Base-by-base conservation (phyloP, 2,888 invertebrate genomes). In the Drosophila buzzatii region DNA sequence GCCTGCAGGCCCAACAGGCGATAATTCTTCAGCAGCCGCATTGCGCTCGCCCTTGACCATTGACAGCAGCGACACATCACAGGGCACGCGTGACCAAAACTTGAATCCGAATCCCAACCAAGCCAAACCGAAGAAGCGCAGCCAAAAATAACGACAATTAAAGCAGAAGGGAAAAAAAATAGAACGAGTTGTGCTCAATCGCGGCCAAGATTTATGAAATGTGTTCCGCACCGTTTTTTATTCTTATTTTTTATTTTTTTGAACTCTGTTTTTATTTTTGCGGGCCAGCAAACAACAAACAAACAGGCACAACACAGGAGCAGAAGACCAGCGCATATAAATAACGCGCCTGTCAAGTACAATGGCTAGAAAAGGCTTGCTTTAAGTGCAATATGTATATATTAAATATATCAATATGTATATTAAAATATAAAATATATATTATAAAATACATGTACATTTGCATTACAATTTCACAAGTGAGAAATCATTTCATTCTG, bases 171-270 rank as follows among this genome's bases (percentile, higher is more conserved):
- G 23, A 56, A 55, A 47, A 55, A 47, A 35, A 37, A 51, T 64
- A 70, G 58, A 62, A 65, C 49, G 69, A 33, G 78, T 70, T 85
- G 89, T 79, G 81, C 89, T 79, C 84, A 83, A 90, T 89, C 79
- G 83, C 55, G 68, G 65, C 62, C 67, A 85, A 90, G 85, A 85
- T 85, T 90, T 85, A 85, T 90, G 85, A 82, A 85, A 81, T 81
- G 79, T 90, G 78, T 80, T 76, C 64, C 73, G 79, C 64, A 63
- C 70, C 66, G 66, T 60, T 68, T 73, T 74, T 52, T 62, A 60
- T 56, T 47, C 31, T 35, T 23, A 3, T 53, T 16, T 16, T 45
- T 31, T 18, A 14, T 31, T 51, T 18, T 39, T 39, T 41, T 14
- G 12, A 53, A 37, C 39, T 23, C 55, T 7, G 23, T 23, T 18